A percentile compares a stretch with the other conserved stretches of the same genome.
Conservation (phyloP, 1,140 invertebrate species). For the Cataglyphis hispanica region DNA sequence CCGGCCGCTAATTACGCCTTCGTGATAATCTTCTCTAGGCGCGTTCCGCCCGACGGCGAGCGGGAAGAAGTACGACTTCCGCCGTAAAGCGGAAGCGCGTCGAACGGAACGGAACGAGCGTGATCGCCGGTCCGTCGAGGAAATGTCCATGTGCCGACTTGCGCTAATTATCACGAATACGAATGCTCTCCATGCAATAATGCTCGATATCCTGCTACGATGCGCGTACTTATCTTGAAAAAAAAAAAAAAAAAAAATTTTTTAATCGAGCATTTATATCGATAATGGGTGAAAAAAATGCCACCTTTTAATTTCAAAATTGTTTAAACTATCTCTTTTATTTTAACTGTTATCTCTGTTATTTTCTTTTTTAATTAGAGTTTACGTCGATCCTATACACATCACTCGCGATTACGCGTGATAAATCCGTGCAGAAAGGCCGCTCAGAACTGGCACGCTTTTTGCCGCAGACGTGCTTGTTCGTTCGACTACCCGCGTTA, state of each 20-base stretch:
- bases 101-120: slow-evolving; percentile 55
- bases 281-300: too few species aligned
- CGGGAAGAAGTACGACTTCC: slow-evolving; percentile 68
- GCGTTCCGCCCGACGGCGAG: slow-evolving; percentile 67
- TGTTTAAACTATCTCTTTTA: too few species aligned
- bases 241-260: slow-evolving; percentile 15
- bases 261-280: not conserved
- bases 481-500: slow-evolving; percentile 66
- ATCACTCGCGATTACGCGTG: slow-evolving; percentile 57
- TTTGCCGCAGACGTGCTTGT: slow-evolving; percentile 57
- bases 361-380: not conserved
- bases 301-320: not conserved
- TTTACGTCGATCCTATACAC: slow-evolving; percentile 64
- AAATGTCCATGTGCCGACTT: slow-evolving; percentile 54
- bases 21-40: slow-evolving; percentile 63
- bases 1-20: slow-evolving; percentile 68
- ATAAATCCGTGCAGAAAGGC: slow-evolving; percentile 46
- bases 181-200: not conserved
- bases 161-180: not conserved
- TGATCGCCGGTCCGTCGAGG: slow-evolving; percentile 42
- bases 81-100: slow-evolving; percentile 44
- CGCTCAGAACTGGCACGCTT: slow-evolving; percentile 56
- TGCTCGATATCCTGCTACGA: not conserved
- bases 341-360: too few species aligned
- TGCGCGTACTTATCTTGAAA: not conserved